Evolutionary conservation across 1,140 invertebrate species (phyloP), one percentile per base, ranked within the genome.

Genomic region (Adoxophyes honmai): DNA sequence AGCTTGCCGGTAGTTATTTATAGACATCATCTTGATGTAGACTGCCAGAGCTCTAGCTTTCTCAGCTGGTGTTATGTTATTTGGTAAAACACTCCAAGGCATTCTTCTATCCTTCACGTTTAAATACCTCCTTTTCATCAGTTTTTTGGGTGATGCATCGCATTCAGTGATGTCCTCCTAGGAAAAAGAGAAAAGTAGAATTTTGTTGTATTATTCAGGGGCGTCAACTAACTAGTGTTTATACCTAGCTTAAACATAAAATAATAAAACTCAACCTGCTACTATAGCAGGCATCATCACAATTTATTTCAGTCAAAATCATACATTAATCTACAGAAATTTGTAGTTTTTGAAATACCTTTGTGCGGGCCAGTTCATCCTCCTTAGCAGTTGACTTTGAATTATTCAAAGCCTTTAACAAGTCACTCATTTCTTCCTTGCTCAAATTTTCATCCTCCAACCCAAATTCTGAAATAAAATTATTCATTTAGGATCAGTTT

Each of bases 11-110:
- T 88, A 86, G 52, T 56, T 81, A 52, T 84, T 84, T 15, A 88
- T 69, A 16, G 83, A 85, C 81, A 86, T 86, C 9, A 85, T 55
- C 67, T 86, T 86, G 9, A 86, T 82, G 11, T 88, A 86, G n/a
- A 84, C 81, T 16, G 81, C 76, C 11, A 86, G 73, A 10, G 78
- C 73, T 21, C 75, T 71, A 1, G 83, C 83, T 70, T 83, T 84
- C 52, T 88, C 82, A 28, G 79, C 73, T 51, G 74, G 68, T 34
- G 74, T 78, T 44, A 84, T 57, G 18, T 70, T 65, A 9, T 52
- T 67, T 4, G 88, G 86, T 11, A 90, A 73, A n/a, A 90, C 60
- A 57, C 86, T 86, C 88, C 88, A 90, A 11, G 88, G 88, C 71
- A 90, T 71, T 15, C 88, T 69, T 37, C 87, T 83, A 44, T 90